phyloP scores from a whole-genome alignment of 2,888 invertebrate species.

The Eupeodes latifasciatus region DNA sequence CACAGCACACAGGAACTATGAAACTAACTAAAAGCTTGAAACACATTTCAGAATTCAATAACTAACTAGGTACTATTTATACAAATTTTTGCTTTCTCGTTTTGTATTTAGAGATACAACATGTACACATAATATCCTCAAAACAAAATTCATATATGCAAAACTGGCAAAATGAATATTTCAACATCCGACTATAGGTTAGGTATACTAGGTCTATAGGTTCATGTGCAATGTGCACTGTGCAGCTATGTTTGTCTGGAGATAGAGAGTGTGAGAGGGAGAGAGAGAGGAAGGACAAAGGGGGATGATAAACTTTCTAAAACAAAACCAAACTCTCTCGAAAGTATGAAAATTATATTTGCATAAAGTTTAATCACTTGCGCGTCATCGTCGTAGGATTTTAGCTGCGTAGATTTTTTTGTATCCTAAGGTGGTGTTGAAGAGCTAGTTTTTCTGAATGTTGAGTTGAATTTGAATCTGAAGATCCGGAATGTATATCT shows the following conservation, averaged over 20 bases:
- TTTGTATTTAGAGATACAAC: background rate
- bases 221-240: conserved; percentile 2
- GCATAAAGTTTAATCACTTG: conserved; percentile 76
- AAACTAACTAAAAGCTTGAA: conserved; percentile 50
- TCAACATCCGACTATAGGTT: background rate
- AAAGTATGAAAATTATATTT: conserved; percentile 74
- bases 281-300: background rate
- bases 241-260: conserved; percentile 35
- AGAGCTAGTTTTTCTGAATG: conserved; percentile 15
- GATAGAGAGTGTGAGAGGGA: too few species aligned
- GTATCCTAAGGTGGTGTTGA: conserved; percentile 19
- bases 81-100: background rate
- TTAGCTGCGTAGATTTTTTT: conserved; percentile 40
- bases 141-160: background rate
- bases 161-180: conserved; percentile 18
- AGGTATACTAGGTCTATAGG: too few species aligned
- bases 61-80: conserved; percentile 12
- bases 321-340: conserved; percentile 39
- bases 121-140: background rate
- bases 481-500: conserved; percentile 27
- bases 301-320: conserved; percentile 69
- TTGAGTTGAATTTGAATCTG: conserved; percentile 53
- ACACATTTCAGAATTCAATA: conserved; percentile 57
- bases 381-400: conserved; percentile 29
- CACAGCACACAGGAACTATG: background rate